These are phyloP conservation scores for Diplosoma virens DNA, from an alignment of 23 tunicate genomes.

Conservation along the genomic window DNA sequence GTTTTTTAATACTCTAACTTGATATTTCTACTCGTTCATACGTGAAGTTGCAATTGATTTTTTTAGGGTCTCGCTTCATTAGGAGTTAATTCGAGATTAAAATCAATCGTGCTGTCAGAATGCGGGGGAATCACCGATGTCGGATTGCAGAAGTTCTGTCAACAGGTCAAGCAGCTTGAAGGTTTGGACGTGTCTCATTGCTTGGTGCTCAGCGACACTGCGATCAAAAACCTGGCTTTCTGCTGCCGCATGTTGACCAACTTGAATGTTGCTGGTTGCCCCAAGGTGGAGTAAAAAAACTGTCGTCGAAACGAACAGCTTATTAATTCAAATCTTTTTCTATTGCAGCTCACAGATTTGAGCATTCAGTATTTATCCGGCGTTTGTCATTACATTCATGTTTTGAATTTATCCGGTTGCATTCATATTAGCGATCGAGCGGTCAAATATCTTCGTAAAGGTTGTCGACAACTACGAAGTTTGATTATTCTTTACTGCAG, in stretches of 20 bases:
- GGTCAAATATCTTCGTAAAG: constrained; percentile 79
- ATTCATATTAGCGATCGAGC: constrained; percentile 92
- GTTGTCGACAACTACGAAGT: constrained; percentile 77
- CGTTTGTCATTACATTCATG: constrained; percentile 88
- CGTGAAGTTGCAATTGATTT: too few species aligned
- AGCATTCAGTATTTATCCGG: constrained; percentile 95
- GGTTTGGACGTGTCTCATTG: constrained; percentile 92
- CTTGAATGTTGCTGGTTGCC: constrained; percentile 90
- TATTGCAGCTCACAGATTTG: constrained; percentile 80
- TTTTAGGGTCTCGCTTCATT: constrained; percentile 84
- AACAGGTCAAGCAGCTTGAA: constrained; percentile 83
- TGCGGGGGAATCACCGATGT: constrained; percentile 84
- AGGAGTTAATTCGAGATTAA: constrained; percentile 64
- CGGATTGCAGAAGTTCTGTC: constrained; percentile 93
- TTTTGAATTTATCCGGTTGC: constrained; percentile 85
- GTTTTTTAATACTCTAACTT: too few species aligned
- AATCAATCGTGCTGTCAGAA: constrained; percentile 69
- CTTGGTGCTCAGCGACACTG: constrained; percentile 80
- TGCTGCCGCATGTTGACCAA: constrained; percentile 78
- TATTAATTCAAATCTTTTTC: background rate
- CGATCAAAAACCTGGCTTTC: constrained; percentile 89
- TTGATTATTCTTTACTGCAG: constrained; percentile 78
- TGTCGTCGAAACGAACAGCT: background rate
- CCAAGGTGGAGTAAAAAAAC: constrained; percentile 42
- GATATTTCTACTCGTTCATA: too few species aligned